Base-by-base conservation (phyloP, 2,888 invertebrate species). In the Drosophila parthenogenetica region DNA sequence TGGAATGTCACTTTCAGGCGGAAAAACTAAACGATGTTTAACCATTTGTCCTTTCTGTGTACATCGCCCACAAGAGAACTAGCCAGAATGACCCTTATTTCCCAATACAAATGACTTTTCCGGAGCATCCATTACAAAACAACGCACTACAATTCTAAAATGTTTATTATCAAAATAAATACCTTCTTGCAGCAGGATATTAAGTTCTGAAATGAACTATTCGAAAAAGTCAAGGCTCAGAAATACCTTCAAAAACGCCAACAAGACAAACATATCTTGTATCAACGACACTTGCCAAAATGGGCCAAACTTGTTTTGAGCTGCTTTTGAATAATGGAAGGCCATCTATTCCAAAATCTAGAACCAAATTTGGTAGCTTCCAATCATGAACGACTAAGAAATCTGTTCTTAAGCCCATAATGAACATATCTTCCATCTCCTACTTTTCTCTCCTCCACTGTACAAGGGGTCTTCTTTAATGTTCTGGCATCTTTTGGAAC, bases 381-480 rank as follows among this genome's bases (percentile, higher is more conserved):
- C 40, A 51, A 77, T 60, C 46, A 57, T 42, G 67, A 59, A 50
- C 32, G 14, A 29, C 60, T 67, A 55, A 74, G 11, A 61, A 66
- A 5, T 59, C 54, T 32, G 32, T 16, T 17, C 29, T 60, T 60
- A 7, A 63, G 14, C 43, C 55, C 49, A 25, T 55, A 55, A 5
- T 37, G 49, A 17, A 50, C 17, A 16, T 59, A 49, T 25, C 2
- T 46, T 1, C 29, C 49, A 35, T 53, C 59, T 16, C 35, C 43
- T 49, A 43, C 55, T n/a, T 25, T 50, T 29, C 63, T 50, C 10
- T 63, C 5, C 4, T 14, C 14, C 16, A 51, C 57, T n/a, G 57
- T 42, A 13, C 32, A n/a, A 58, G 46, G 58, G 19, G 57, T 59
- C 25, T 61, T 50, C 39, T 49, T 43, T 42, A 51, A 49, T 10